Percentiles rank a stretch among this genome's conserved stretches.
These are phyloP conservation scores for Odontophorus gujanensis DNA, from an alignment of 2,113 vertebrate species.

Conservation along the genomic window DNA sequence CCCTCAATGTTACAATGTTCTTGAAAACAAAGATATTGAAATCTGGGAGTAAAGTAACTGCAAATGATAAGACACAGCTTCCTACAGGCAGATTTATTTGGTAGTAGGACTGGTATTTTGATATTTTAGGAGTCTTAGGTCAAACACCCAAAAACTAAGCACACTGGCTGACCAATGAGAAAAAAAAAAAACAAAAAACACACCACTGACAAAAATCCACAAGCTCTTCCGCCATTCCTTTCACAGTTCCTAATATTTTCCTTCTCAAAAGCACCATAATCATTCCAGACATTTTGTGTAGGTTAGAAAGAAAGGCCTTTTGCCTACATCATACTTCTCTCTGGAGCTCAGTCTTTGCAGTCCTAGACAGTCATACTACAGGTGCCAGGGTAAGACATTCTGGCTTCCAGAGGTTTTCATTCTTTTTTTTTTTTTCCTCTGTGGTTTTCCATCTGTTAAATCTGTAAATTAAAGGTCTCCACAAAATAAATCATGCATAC, in stretches of 20 bases:
- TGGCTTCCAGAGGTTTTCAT: not conserved
- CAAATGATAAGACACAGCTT: rapidly evolving
- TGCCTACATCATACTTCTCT: not conserved
- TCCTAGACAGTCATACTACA: not conserved
- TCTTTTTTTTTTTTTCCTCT: not conserved
- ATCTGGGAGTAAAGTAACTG: not conserved
- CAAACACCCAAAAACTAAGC: not conserved
- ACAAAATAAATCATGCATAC: rapidly evolving
- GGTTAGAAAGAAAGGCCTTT: not conserved
- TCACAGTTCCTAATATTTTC: not conserved
- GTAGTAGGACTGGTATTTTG: not conserved
- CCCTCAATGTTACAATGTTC: not conserved
- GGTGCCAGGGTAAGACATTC: not conserved
- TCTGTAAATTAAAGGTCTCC: not conserved
- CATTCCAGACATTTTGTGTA: rapidly evolving
- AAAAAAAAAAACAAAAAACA: not conserved
- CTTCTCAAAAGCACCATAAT: not conserved
- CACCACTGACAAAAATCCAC: not conserved
- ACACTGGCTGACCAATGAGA: rapidly evolving
- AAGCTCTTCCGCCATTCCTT: not conserved
- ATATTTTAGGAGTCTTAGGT: not conserved
- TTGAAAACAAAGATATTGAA: not conserved
- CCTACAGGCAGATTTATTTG: not conserved
- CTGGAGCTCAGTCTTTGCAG: not conserved
- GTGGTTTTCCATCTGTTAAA: not conserved